Evolutionary conservation across 2,888 invertebrate genomes (phyloP).

Genomic region (Parnassius mnemosyne): DNA sequence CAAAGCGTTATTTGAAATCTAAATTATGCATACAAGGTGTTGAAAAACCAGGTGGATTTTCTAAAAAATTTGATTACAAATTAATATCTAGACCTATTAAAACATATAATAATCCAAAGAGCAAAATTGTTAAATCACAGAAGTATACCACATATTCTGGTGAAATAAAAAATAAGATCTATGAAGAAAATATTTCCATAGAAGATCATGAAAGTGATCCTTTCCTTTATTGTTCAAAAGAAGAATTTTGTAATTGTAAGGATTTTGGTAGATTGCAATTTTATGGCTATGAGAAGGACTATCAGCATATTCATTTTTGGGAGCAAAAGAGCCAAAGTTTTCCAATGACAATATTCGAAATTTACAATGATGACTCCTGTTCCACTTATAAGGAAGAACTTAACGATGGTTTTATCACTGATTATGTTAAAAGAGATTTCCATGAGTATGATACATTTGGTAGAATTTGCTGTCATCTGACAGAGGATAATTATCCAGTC

Average conservation of each 20-base stretch:
- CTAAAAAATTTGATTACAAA: constrained; percentile 8
- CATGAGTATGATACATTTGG: not conserved
- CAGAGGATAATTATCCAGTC: constrained; percentile 1
- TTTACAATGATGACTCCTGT: constrained; percentile 43
- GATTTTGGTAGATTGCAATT: constrained; percentile 59
- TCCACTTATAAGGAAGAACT: not conserved
- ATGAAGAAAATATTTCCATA: constrained; percentile 5
- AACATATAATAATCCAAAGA: constrained; percentile 16
- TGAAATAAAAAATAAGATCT: not conserved
- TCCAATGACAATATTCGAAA: constrained; percentile 48
- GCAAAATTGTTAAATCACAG: constrained; percentile 7
- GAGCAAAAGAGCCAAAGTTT: constrained; percentile 40
- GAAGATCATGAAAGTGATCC: constrained; percentile 5
- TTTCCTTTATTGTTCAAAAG: constrained; percentile 7
- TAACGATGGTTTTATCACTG: not conserved
- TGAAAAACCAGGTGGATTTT: constrained; percentile 55
- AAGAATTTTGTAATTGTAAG: constrained; percentile 55
- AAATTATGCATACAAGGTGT: constrained; percentile 55
- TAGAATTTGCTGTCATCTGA: constrained; percentile 2
- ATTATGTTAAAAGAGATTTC: constrained; percentile 3
- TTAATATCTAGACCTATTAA: not conserved
- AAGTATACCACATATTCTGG: not conserved
- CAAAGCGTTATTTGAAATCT: constrained; percentile 37
- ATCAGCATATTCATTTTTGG: constrained; percentile 64
- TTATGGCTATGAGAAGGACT: constrained; percentile 44